Evolutionary conservation across 2,797 vertebrate genomes (phyloP), one percentile per base, ranked within the genome.

Genomic region (Chaunax sp.): DNA sequence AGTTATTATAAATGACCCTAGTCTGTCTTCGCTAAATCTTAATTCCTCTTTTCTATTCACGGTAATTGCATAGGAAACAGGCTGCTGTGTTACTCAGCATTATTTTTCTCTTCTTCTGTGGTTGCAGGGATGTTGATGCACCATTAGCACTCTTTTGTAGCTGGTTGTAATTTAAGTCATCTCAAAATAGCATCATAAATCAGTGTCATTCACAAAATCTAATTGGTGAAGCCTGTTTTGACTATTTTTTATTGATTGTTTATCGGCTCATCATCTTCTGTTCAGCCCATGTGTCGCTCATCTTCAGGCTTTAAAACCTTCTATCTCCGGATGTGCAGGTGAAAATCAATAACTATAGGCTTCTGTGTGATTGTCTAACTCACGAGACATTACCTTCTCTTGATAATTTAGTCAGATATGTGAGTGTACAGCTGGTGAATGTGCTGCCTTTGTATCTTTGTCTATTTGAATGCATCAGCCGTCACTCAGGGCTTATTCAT

Each of bases 401-500:
- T 65, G 66, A 57, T 74, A 75, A 78, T 80, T 75, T 56, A n/a
- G 62, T 72, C 50, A 67, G 49, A 50, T 35, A 35, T 25, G 28
- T n/a, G 5, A 54, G 61, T 51, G 63, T 50, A 19, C 37, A 54
- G 62, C 54, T 58, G 58, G 25, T 43, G 28, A 43, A 37, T 16
- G 64, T 26, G 60, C 45, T 54, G 40, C 35, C 61, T 50, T 30
- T 50, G 26, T 59, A 20, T 79, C 62, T 19, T 43, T 80, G 80
- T 77, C 78, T 82, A 35, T 73, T 77, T 81, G 47, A 37, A 53
- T 78, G 67, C 69, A 47, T 79, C 72, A 62, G 2, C 56, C 57
- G 57, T 80, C 84, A 85, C 71, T 83, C 78, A 64, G 59, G 5
- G 50, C 75, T 69, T 55, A 80, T 83, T 90, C 83, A 86, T 83